phyloP scores from a whole-genome alignment of 2,888 invertebrate species.

The Drosophila longiperda region DNA sequence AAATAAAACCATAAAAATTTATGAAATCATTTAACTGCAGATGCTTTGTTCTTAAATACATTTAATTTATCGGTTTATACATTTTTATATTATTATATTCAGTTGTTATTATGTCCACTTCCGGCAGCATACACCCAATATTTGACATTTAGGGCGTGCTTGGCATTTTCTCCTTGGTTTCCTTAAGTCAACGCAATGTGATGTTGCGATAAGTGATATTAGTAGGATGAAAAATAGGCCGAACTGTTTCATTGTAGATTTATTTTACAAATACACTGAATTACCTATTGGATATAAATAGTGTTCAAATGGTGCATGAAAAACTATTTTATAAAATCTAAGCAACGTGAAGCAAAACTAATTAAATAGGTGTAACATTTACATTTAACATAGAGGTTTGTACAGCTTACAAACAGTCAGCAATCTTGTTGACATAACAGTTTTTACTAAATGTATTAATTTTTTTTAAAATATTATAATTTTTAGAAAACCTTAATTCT shows the following conservation, averaged over 20 bases:
- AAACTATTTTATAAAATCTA: neutral
- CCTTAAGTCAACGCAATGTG: neutral
- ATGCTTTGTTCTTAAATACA: conserved; percentile 37
- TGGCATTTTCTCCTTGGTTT: conserved; percentile 1
- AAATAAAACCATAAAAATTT: neutral
- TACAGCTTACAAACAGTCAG: no score
- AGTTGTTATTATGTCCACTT: neutral
- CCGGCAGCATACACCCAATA: conserved; percentile 1
- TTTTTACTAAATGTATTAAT: no score
- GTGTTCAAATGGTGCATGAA: neutral
- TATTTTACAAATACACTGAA: neutral
- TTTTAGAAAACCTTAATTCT: neutral
- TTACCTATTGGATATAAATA: neutral
- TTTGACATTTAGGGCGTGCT: conserved; percentile 5
- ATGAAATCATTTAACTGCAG: neutral
- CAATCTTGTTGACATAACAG: no score
- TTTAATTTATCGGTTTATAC: neutral
- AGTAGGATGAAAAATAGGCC: neutral
- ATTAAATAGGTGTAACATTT: no score
- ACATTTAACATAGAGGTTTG: no score
- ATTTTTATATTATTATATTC: neutral
- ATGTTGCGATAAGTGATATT: neutral
- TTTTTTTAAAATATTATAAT: neutral
- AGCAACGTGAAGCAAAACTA: no score
- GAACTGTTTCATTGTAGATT: neutral